Conservation (phyloP, 2,113 vertebrate species). For the Ranitomeya variabilis region DNA sequence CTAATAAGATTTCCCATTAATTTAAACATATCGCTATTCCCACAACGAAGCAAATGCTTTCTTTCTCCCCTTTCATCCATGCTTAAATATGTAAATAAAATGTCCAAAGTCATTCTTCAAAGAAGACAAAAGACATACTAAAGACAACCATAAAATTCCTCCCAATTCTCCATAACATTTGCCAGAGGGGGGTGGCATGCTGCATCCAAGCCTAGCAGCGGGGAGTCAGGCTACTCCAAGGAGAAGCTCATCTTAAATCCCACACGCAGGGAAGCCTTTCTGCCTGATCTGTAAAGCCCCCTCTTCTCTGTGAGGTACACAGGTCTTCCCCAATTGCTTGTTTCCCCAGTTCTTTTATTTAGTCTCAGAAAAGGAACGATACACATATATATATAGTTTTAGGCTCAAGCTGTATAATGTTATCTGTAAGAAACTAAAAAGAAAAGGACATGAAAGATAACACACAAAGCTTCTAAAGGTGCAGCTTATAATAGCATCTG, state of each 20-base stretch:
- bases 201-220: conserved; percentile 89
- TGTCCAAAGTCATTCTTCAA: conserved; percentile 99
- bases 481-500: neutral
- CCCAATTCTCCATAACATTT: conserved; percentile 98
- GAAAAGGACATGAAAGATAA: neutral
- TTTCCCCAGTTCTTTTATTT: conserved; percentile 66
- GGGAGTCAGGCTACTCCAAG: conserved; percentile 84
- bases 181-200: conserved; percentile 89
- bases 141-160: conserved; percentile 99
- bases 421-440: neutral
- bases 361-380: neutral
- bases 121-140: conserved; percentile 99
- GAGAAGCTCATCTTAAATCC: conserved; percentile 89
- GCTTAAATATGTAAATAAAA: conserved; percentile 99
- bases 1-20: conserved; percentile 86
- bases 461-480: neutral
- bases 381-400: neutral
- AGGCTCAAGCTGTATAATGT: neutral
- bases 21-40: conserved; percentile 94
- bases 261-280: conserved; percentile 84
- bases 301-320: conserved; percentile 94
- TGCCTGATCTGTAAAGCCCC: conserved; percentile 87
- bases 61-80: conserved; percentile 93
- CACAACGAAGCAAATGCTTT: conserved; percentile 83
- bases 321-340: conserved; percentile 91